Evolutionary conservation across 2,113 vertebrate genomes (phyloP).

Genomic region (Phyllopteryx taeniolatus): DNA sequence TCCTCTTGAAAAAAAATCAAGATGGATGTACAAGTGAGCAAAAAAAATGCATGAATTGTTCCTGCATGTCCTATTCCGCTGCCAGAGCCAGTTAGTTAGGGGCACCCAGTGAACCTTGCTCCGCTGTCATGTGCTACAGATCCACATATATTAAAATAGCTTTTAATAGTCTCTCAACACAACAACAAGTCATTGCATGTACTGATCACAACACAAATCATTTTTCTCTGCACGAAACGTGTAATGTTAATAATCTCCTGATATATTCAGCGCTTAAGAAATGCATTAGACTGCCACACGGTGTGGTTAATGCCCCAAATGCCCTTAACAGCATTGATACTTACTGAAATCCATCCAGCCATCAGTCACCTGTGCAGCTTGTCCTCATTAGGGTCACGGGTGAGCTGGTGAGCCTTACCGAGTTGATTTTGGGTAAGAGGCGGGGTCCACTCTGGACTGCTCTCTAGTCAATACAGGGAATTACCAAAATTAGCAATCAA

Average conservation of each 20-base stretch:
- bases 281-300: no score
- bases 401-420: no score
- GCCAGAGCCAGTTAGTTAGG: conserved; percentile 56
- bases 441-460: no score
- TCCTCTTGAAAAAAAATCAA: conserved; percentile 72
- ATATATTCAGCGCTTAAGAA: neutral
- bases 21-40: conserved; percentile 56
- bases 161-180: conserved; percentile 28
- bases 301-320: no score
- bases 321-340: no score
- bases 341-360: no score
- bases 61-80: conserved; percentile 55
- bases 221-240: conserved; percentile 16
- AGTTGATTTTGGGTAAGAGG: no score
- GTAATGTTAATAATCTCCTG: neutral
- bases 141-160: conserved; percentile 50
- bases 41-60: conserved; percentile 47
- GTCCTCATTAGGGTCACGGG: no score
- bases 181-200: conserved; percentile 7
- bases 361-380: no score
- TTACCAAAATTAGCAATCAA: no score
- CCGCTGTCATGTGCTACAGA: conserved; percentile 48
- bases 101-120: conserved; percentile 61
- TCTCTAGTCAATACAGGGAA: no score
- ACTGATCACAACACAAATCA: conserved; percentile 26